Percentiles rank a stretch among this genome's conserved stretches.
Evolutionary conservation across 1,140 invertebrate species (phyloP).

Genomic region (Leptestheria dahalacensis): DNA sequence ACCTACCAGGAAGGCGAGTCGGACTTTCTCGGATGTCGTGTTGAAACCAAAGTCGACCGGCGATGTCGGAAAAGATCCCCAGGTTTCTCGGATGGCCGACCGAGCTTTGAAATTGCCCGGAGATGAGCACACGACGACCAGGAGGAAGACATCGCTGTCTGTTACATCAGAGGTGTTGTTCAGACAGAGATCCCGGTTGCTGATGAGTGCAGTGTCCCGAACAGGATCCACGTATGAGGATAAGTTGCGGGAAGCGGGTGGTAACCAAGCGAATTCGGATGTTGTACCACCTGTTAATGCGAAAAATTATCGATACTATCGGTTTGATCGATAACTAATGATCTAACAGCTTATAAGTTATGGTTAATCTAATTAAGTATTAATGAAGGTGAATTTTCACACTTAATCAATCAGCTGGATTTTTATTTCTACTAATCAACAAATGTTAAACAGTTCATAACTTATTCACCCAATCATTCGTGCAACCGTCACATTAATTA

Average conservation of each 20-base stretch:
- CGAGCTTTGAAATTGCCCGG: conserved; percentile 47
- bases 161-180: conserved; percentile 18
- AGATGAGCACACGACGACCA: conserved; percentile 57
- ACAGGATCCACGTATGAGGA: conserved; percentile 49
- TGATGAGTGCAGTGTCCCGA: conserved; percentile 47
- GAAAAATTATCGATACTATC: not conserved
- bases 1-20: conserved; percentile 39
- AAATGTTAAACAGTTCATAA: no score
- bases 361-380: no score
- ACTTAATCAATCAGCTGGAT: no score
- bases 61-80: conserved; percentile 43
- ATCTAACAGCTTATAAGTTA: no score
- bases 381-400: no score
- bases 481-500: no score
- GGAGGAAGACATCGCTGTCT: conserved; percentile 35
- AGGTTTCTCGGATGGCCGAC: conserved; percentile 58
- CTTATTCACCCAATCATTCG: no score
- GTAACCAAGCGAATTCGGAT: conserved; percentile 49
- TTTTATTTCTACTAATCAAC: no score
- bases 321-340: no score
- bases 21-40: conserved; percentile 20
- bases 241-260: conserved; percentile 51
- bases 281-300: conserved; percentile 29
- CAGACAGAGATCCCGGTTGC: conserved; percentile 21
- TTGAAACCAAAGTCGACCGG: not conserved